phyloP scores from a whole-genome alignment of 2,113 vertebrate genomes.

The Apus apus region DNA sequence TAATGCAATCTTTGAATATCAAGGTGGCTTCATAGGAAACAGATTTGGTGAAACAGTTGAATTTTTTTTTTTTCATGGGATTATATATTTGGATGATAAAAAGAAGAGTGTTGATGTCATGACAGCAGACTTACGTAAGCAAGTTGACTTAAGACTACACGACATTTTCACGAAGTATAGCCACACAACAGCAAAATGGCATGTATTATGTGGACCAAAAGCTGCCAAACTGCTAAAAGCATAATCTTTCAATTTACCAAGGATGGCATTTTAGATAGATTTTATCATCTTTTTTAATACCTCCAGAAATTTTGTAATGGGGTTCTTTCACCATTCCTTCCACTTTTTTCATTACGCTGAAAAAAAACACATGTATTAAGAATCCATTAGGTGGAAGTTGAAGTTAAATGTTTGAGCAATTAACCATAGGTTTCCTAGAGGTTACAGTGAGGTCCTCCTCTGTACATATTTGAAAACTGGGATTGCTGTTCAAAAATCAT shows the following conservation, averaged over 20 bases:
- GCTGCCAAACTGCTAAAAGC: neutral
- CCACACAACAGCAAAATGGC: neutral
- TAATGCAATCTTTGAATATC: neutral
- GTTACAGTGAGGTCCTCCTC: neutral
- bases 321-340: neutral
- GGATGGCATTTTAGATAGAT: neutral
- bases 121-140: neutral
- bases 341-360: neutral
- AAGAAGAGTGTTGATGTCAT: neutral
- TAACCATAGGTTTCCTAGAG: neutral
- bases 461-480: neutral
- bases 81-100: neutral
- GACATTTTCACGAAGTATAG: conserved; percentile 14
- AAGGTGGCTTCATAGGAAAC: neutral
- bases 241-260: neutral
- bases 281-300: neutral
- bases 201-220: neutral
- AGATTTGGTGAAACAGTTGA: neutral
- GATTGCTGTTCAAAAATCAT: neutral
- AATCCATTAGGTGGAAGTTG: neutral
- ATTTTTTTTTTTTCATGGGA: neutral
- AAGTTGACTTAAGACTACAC: neutral
- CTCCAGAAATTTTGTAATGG: neutral
- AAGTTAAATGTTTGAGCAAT: neutral
- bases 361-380: neutral